Evolutionary conservation across 2,113 vertebrate genomes (phyloP).

Genomic region (Gavialis gangeticus): DNA sequence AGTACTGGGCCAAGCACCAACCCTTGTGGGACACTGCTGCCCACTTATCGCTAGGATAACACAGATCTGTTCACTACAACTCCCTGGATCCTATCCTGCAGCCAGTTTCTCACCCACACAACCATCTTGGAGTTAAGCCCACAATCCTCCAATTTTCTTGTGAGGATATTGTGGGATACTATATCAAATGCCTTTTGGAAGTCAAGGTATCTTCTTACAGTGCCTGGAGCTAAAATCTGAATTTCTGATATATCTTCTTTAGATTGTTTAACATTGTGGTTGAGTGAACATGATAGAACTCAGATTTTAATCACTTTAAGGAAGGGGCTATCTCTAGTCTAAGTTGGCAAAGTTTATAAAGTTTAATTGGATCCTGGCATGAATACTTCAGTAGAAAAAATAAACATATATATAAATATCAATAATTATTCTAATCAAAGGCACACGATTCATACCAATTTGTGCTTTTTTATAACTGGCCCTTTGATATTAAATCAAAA

Average conservation of each 20-base stretch:
- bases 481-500: constrained; percentile 1
- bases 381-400: neutral
- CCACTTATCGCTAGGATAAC: no score
- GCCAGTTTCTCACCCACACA: no score
- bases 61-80: no score
- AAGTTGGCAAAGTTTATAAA: neutral
- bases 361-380: neutral
- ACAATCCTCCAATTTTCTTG: no score
- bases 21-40: no score
- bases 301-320: neutral
- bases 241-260: neutral
- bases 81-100: no score
- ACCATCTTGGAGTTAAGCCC: no score
- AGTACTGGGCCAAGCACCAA: no score
- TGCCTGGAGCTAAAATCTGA: neutral
- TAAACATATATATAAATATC: neutral
- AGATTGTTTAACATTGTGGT: neutral
- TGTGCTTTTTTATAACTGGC: neutral
- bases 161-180: no score
- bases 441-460: neutral
- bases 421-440: no score
- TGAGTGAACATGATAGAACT: neutral
- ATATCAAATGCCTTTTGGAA: no score
- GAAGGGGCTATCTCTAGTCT: neutral
- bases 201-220: neutral